Evolutionary conservation across 2,888 invertebrate genomes (phyloP).

Genomic region (Rhogogaster chlorosoma): DNA sequence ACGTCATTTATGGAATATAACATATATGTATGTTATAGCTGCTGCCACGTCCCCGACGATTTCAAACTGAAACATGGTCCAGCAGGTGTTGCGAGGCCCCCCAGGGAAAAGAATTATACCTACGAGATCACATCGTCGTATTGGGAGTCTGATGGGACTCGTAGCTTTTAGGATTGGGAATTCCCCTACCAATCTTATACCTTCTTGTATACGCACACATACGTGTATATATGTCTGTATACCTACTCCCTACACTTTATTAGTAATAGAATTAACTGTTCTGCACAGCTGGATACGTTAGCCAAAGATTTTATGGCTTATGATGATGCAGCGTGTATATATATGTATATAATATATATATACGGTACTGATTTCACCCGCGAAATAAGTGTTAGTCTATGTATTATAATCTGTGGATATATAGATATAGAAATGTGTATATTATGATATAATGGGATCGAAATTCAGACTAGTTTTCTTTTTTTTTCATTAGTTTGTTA

Average conservation of each 20-base stretch:
- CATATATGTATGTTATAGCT: neutral
- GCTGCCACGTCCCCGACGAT: neutral
- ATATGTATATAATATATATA: neutral
- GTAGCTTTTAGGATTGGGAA: neutral
- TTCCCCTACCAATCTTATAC: neutral
- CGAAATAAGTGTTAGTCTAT: neutral
- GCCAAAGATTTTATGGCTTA: neutral
- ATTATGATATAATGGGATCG: neutral
- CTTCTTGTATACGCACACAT: neutral
- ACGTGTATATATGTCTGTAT: neutral
- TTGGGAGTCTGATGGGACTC: neutral
- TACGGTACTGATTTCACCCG: neutral
- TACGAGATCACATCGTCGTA: neutral
- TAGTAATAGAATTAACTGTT: neutral
- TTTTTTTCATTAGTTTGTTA: neutral
- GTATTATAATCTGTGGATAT: neutral
- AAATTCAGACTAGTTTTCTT: neutral
- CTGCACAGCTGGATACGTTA: neutral
- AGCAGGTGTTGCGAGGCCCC: conserved; percentile 12
- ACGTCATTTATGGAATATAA: neutral
- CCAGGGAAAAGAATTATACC: conserved; percentile 6
- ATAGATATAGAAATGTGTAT: neutral
- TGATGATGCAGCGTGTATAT: neutral
- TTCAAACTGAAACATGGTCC: conserved; percentile 9
- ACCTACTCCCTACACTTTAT: neutral